phyloP scores from a whole-genome alignment of 2,888 invertebrate species.

The Lordiphosa andalusiaca region DNA sequence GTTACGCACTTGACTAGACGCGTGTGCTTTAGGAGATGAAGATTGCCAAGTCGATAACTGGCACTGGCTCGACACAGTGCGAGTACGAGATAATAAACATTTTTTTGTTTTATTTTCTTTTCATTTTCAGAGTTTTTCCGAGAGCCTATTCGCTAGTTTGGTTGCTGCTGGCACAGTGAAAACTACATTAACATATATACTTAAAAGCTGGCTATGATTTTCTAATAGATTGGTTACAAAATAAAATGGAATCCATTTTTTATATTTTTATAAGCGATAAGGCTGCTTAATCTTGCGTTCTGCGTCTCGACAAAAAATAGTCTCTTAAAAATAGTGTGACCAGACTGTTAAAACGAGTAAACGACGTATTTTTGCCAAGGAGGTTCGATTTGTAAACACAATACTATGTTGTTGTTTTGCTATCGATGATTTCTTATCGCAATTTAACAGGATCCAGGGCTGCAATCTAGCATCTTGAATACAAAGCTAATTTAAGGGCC shows the following conservation, averaged over 20 bases:
- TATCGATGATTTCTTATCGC: too few relatives aligned
- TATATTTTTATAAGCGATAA: constrained; percentile 44
- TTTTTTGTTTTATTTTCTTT: constrained; percentile 48
- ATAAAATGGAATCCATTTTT: constrained; percentile 63
- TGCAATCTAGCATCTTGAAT: too few relatives aligned
- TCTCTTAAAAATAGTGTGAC: constrained; percentile 42
- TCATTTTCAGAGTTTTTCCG: constrained; percentile 5
- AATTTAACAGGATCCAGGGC: too few relatives aligned
- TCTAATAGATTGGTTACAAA: constrained; percentile 57
- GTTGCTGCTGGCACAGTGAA: constrained; percentile 15
- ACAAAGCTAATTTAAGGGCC: too few relatives aligned
- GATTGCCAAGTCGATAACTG: constrained; percentile 74
- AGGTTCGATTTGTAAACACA: too few relatives aligned
- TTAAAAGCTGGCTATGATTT: constrained; percentile 33
- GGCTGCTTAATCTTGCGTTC: constrained; percentile 59
- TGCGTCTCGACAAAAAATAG: constrained; percentile 72
- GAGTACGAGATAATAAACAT: constrained; percentile 76
- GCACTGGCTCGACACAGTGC: constrained; percentile 67
- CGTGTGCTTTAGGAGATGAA: constrained; percentile 70
- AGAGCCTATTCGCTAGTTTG: background rate
- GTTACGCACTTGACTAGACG: constrained; percentile 26
- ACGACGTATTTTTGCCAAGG: too few relatives aligned
- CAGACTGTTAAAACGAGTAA: constrained; percentile 15
- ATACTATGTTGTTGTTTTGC: too few relatives aligned
- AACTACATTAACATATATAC: constrained; percentile 17